Conservation (phyloP, 2,113 vertebrate genomes). For the Rhombomys opimus region DNA sequence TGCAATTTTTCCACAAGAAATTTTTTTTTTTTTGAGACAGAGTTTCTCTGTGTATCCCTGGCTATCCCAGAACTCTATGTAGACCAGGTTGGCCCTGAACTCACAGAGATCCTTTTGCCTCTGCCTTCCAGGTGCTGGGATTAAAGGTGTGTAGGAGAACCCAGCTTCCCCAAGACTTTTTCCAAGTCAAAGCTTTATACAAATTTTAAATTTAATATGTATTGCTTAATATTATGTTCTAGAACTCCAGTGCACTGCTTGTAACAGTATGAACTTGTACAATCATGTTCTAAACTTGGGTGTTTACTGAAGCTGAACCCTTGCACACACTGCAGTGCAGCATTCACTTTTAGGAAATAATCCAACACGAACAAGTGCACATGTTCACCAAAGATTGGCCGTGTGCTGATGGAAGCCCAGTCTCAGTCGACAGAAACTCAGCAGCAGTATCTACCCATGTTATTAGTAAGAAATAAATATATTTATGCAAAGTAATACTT, state of each 20-base stretch:
- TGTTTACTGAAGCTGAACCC: background rate
- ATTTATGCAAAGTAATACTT: background rate
- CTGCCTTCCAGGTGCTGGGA: background rate
- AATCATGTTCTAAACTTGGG: background rate
- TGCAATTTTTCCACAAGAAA: background rate
- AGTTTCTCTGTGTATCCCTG: background rate
- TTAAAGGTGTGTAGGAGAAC: background rate
- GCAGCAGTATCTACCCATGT: background rate
- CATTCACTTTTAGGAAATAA: background rate
- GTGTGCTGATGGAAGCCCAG: background rate
- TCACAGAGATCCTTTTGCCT: background rate
- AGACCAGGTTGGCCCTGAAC: background rate
- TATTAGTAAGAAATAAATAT: background rate
- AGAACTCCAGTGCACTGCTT: background rate
- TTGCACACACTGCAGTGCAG: background rate
- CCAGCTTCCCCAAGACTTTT: background rate
- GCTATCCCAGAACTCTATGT: background rate
- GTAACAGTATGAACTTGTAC: background rate
- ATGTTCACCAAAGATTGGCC: background rate
- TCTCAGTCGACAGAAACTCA: background rate
- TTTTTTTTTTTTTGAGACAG: background rate
- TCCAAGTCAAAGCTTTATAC: background rate
- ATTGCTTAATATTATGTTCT: conserved; percentile 4
- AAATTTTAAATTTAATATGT: conserved; percentile 8
- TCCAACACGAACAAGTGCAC: background rate